These are phyloP conservation scores for Drosophila orena DNA, from an alignment of 1,140 invertebrate genomes.

Conservation along the genomic window DNA sequence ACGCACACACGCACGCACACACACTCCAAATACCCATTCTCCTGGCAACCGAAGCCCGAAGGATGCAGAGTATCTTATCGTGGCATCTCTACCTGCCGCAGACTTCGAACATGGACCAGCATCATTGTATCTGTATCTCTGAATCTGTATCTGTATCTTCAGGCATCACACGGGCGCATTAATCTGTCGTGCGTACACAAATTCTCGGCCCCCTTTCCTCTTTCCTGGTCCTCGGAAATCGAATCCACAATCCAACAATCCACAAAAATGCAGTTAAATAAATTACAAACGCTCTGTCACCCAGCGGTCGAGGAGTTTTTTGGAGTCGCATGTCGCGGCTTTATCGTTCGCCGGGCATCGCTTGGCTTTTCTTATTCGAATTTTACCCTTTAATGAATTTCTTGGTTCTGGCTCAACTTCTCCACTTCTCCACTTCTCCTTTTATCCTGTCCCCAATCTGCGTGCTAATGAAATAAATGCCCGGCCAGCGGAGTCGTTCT, in stretches of 20 bases:
- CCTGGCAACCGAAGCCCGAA: constrained; percentile 9
- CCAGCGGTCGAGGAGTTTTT: constrained; percentile 58
- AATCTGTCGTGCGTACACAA: constrained; percentile 73
- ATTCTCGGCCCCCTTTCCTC: constrained; percentile 48
- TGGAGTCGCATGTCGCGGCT: constrained; percentile 70
- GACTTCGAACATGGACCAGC: constrained; percentile 46
- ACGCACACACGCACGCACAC: too few species aligned
- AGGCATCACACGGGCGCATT: constrained; percentile 62
- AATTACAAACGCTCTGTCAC: constrained; percentile 83
- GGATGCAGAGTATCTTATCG: constrained; percentile 54
- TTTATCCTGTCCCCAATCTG: constrained; percentile 58
- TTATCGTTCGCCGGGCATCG: constrained; percentile 73
- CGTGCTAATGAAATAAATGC: constrained; percentile 81
- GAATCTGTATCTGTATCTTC: constrained; percentile 56
- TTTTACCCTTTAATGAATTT: constrained; percentile 69
- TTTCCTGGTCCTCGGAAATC: constrained; percentile 62
- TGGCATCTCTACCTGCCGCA: constrained; percentile 73
- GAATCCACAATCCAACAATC: constrained; percentile 82
- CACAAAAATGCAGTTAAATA: constrained; percentile 83
- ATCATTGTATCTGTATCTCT: constrained; percentile 27
- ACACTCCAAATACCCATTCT: constrained; percentile 10
- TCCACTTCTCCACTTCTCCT: constrained; percentile 19
- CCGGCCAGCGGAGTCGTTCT: constrained; percentile 57
- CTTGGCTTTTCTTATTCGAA: constrained; percentile 48
- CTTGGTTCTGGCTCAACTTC: constrained; percentile 11